A percentile compares a stretch with the other conserved stretches of the same genome.
These are phyloP conservation scores for Thymelicus sylvestris DNA, from an alignment of 2,888 invertebrate species.

Conservation along the genomic window DNA sequence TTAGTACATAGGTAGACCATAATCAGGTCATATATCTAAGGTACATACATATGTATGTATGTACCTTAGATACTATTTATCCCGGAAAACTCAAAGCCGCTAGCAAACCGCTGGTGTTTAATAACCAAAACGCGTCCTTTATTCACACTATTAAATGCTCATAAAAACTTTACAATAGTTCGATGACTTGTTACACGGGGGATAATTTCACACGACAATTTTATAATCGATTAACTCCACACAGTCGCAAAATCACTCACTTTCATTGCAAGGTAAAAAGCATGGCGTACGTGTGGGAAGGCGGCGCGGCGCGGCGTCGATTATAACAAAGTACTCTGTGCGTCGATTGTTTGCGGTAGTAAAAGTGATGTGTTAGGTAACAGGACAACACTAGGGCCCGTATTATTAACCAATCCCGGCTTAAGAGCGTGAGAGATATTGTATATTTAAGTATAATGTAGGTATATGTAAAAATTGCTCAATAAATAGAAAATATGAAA, in stretches of 20 bases:
- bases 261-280: constrained; percentile 45
- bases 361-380: constrained; percentile 39
- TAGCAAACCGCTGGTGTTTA: no score
- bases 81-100: no score
- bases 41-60: no score
- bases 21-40: no score
- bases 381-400: constrained; percentile 4
- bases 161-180: constrained; percentile 26
- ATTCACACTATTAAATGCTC: neutral
- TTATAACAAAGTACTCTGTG: no score
- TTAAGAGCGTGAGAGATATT: no score
- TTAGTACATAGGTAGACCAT: no score
- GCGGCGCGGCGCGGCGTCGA: constrained; percentile 6
- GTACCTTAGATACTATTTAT: no score
- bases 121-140: neutral
- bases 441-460: no score
- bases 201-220: constrained; percentile 38
- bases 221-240: constrained; percentile 40
- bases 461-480: no score
- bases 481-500: no score
- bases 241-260: constrained; percentile 43
- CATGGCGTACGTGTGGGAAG: constrained; percentile 35
- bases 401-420: no score
- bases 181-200: constrained; percentile 22
- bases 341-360: constrained; percentile 42